Base-by-base conservation (phyloP, 2,888 invertebrate genomes). In the Coenonympha arcania region DNA sequence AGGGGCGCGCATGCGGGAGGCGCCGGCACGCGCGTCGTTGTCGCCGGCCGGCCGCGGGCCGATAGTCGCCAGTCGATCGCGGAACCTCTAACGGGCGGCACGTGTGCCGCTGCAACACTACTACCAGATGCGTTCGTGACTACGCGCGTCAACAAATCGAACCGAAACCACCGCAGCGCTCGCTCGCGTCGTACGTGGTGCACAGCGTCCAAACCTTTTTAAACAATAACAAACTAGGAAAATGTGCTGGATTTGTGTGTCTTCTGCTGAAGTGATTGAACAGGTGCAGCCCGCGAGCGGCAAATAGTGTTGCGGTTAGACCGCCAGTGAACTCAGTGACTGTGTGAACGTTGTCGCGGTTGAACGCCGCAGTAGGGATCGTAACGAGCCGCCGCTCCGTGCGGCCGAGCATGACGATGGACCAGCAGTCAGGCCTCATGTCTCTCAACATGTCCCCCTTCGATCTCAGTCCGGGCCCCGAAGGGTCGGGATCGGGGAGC, bases 391-490 rank as follows among this genome's bases (percentile, higher is more conserved):
- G 79, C 83, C 84, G 82, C 82, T 73, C 63, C 64, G 79, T 69
- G 82, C 83, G 84, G 82, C 79, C 76, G 80, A 83, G 81, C 78
- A 83, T 84, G 82, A 83, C 83, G 76, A 95, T 95, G 95, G 94
- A 95, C 88, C 93, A 93, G 89, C 91, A 91, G 87, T 88, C 90
- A 85, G 91, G 93, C 88, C 90, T 94, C 87, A 92, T 94, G 89
- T 93, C 94, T 82, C 90, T 94, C 73, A 94, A 93, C 88, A 93
- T 95, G 92, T 93, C 94, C 87, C 93, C 94, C 65, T 95, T 94
- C 83, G 92, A 92, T 73, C 87, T 93, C 83, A 90, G 89, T 71
- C 87, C 90, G 64, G 92, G 91, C 71, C 84, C 85, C 26, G 92
- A 93, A 61, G 91, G 91, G 64, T 90, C 91, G 65, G 92, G 92